Evolutionary conservation across 2,888 invertebrate genomes (phyloP).

Genomic region (Molorchus minor): DNA sequence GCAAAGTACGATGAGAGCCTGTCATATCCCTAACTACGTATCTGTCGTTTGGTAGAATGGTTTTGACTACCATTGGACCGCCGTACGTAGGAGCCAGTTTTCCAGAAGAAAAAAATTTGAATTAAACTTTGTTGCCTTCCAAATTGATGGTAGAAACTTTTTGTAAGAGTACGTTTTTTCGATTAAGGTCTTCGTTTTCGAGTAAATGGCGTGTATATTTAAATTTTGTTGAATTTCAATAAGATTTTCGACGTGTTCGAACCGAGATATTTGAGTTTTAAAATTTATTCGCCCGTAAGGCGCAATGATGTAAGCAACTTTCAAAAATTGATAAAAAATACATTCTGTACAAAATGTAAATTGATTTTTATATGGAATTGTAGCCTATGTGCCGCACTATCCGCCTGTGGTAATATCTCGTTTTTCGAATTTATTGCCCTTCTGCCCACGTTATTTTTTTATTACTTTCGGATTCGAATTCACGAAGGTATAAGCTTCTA

Average conservation of each 20-base stretch:
- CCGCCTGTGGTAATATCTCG: too few species aligned
- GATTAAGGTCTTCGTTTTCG: constrained; percentile 33
- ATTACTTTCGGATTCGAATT: too few species aligned
- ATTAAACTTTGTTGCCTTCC: too few species aligned
- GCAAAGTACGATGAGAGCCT: constrained; percentile 22
- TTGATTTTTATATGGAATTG: too few species aligned
- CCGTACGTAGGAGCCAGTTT: constrained; percentile 35
- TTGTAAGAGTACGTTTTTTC: constrained; percentile 29
- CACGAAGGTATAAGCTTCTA: too few species aligned
- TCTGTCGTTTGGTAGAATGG: constrained; percentile 35
- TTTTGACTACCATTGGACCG: constrained; percentile 34
- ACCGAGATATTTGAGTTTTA: background rate
- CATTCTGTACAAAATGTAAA: too few species aligned
- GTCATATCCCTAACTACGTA: constrained; percentile 35
- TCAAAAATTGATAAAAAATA: too few species aligned
- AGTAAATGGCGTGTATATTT: constrained; percentile 20
- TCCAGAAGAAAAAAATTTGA: constrained; percentile 22
- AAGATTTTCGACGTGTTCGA: constrained; percentile 28
- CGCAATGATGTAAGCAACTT: too few species aligned
- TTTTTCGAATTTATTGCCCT: too few species aligned
- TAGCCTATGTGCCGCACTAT: too few species aligned
- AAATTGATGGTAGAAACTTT: too few species aligned
- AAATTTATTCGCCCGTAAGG: background rate
- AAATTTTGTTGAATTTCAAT: constrained; percentile 27
- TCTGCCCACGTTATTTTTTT: too few species aligned